Evolutionary conservation across 2,888 invertebrate species (phyloP), one percentile per base, ranked within the genome.

Genomic region (Stomorhina lunata): DNA sequence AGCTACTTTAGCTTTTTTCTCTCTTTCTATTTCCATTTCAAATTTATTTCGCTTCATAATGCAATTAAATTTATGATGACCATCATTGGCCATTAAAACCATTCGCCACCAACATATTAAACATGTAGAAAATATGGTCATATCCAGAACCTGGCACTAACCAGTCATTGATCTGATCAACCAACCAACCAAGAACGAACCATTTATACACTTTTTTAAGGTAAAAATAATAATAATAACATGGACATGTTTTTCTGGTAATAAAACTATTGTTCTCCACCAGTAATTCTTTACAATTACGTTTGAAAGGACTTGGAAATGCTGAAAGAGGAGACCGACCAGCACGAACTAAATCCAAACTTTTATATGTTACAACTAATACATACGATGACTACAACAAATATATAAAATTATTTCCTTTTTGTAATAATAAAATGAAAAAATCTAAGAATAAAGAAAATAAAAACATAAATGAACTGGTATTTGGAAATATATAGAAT

Each of bases 61-160:
- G 20, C 59, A 48, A 65, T 78, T 75, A 73, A 59, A 53, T 69
- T 79, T 69, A 79, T 59, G 75, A 79, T 66, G 59, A 40, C 69
- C 73, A 53, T 40, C 59, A 73, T 77, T 71, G 76, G 59, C 76
- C 76, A 81, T 81, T 81, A 77, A 80, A 80, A 81, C 63, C 72
- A 79, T 76, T 22, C 63, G 25, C 59, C 27, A 27, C 40, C 55
- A 48, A 65, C 66, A 57, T 50, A 61, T 77, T 43, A 77, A 77
- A 61, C 37, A 37, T 29, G 32, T 57, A 55, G 12, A 25, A 34
- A 43, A 32, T 17, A 37, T 32, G 69, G 61, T 53, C 43, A 43
- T 37, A 61, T 10, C 4, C 17, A 45, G 10, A 27, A 22, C 6
- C 17, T 17, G 15, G 1, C 5, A 66, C 4, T n/a, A 53, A 55